Evolutionary conservation across 2,888 invertebrate species (phyloP).

Genomic region (Gnatocerus cornutus): DNA sequence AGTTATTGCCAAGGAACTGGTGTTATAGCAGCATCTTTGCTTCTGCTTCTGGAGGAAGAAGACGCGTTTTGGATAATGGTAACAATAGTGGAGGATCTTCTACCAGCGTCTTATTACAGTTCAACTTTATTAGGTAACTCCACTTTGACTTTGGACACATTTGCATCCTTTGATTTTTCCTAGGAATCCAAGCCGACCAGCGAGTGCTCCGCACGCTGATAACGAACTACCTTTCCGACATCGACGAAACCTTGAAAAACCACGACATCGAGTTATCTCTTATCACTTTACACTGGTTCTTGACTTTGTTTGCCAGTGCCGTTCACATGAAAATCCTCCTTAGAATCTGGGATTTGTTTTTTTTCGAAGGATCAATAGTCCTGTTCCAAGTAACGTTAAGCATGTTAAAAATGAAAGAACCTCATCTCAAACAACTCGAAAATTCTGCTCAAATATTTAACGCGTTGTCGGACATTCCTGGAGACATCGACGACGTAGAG

Average conservation of each 20-base stretch:
- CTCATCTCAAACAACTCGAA: constrained; percentile 87
- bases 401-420: constrained; percentile 92
- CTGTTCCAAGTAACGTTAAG: constrained; percentile 95
- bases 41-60: constrained; percentile 97
- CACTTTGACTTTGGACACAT: constrained; percentile 2
- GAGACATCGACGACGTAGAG: constrained; percentile 93
- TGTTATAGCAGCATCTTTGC: constrained; percentile 93
- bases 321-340: constrained; percentile 96
- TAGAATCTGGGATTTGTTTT: constrained; percentile 97
- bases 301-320: constrained; percentile 96
- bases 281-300: constrained; percentile 98
- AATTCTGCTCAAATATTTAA: constrained; percentile 99
- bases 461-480: constrained; percentile 95
- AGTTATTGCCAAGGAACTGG: constrained; percentile 90
- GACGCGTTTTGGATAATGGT: constrained; percentile 99
- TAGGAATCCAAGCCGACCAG: constrained; percentile 95
- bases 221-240: constrained; percentile 90
- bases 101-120: constrained; percentile 98
- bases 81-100: constrained; percentile 97
- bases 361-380: constrained; percentile 95
- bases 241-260: constrained; percentile 91
- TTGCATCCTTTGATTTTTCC: constrained; percentile 46
- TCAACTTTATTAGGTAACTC: constrained; percentile 86
- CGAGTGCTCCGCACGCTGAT: constrained; percentile 94
- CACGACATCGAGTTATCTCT: constrained; percentile 96